phyloP scores from a whole-genome alignment of 2,888 invertebrate species.

The Heliconius hortense region DNA sequence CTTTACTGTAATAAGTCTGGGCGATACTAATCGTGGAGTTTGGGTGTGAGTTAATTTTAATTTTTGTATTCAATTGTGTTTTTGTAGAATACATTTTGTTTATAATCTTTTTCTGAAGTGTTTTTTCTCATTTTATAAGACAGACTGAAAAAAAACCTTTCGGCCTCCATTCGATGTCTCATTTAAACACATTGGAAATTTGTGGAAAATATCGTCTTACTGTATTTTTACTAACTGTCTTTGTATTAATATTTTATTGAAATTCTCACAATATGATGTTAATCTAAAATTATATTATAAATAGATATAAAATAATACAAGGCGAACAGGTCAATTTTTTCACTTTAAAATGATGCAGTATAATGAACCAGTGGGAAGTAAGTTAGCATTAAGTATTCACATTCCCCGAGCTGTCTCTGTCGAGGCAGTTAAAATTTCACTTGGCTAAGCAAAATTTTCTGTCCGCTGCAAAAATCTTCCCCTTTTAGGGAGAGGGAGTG shows the following conservation, averaged over 20 bases:
- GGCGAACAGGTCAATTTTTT: slow-evolving; percentile 59
- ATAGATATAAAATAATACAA: slow-evolving; percentile 1
- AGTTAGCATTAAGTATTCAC: slow-evolving; percentile 81
- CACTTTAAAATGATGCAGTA: slow-evolving; percentile 76
- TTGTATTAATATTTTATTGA: no score
- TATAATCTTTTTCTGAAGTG: no score
- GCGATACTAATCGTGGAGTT: slow-evolving; percentile 13
- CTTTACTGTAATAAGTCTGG: slow-evolving; percentile 17
- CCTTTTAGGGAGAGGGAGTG: slow-evolving; percentile 72
- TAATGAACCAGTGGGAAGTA: slow-evolving; percentile 80
- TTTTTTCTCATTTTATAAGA: neutral
- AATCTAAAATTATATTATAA: neutral
- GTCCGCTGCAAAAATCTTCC: slow-evolving; percentile 80
- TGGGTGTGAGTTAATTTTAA: neutral
- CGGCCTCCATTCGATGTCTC: neutral
- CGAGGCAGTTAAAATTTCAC: slow-evolving; percentile 82
- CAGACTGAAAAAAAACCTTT: neutral
- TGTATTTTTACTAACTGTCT: no score
- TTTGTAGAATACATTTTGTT: neutral
- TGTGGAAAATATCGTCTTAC: no score
- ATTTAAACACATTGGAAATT: neutral
- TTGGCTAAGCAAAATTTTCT: slow-evolving; percentile 82
- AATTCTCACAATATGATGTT: neutral
- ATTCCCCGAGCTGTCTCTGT: slow-evolving; percentile 78
- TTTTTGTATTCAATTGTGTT: neutral